Conservation (phyloP, 2,888 invertebrate species). For the Noctua janthe region DNA sequence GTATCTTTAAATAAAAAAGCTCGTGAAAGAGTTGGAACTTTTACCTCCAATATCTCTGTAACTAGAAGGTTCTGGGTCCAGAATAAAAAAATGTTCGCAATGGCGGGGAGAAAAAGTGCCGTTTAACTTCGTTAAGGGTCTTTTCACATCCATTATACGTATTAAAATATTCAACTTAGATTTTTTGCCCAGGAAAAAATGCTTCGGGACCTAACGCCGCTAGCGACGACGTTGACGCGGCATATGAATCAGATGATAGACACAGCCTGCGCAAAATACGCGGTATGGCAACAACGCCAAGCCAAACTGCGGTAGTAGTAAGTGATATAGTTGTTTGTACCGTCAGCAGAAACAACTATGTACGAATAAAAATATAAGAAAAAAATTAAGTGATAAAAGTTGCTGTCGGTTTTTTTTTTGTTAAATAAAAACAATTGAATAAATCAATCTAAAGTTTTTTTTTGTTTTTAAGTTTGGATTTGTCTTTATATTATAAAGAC, state of each 20-base stretch:
- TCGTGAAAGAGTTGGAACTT: neutral
- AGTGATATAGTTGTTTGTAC: slow-evolving; percentile 52
- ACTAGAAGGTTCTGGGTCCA: neutral
- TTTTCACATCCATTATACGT: neutral
- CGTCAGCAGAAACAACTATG: slow-evolving; percentile 63
- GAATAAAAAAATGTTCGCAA: neutral
- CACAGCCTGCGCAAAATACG: slow-evolving; percentile 96
- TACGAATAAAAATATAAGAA: neutral
- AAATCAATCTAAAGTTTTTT: slow-evolving; percentile 22
- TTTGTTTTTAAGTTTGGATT: neutral
- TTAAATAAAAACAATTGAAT: slow-evolving; percentile 4
- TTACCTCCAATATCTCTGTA: neutral
- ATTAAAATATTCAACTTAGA: neutral
- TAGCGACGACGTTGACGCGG: slow-evolving; percentile 94
- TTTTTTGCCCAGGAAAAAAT: slow-evolving; percentile 92
- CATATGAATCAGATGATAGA: slow-evolving; percentile 97
- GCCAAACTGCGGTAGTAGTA: slow-evolving; percentile 89
- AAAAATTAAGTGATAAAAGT: neutral
- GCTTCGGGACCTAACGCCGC: slow-evolving; percentile 94
- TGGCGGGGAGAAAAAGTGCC: neutral
- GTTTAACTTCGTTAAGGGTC: neutral
- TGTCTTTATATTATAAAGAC: slow-evolving; percentile 9
- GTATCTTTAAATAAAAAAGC: neutral
- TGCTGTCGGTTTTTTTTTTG: slow-evolving; percentile 26
- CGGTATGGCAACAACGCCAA: slow-evolving; percentile 95